Evolutionary conservation across 2,113 vertebrate species (phyloP), one percentile per base, ranked within the genome.

Genomic region (Amblyopsis rosae): DNA sequence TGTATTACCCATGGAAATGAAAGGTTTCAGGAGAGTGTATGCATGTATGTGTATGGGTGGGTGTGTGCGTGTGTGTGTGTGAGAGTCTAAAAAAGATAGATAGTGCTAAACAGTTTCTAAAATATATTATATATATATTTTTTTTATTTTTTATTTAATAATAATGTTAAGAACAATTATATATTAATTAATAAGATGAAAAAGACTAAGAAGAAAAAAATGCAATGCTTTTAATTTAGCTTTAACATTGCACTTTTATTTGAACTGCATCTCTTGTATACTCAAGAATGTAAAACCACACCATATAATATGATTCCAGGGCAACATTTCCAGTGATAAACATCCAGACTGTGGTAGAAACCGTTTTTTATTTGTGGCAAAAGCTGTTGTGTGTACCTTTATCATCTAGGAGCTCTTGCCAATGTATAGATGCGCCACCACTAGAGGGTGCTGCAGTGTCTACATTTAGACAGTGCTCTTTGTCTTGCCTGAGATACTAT

Each of bases 401-500:
- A 87, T 90, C 81, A 85, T 85, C 79, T 79, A 82, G 69, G 58
- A 81, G 80, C 70, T 65, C 59, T 74, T 78, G 79, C 83, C 81
- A 46, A 67, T 56, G 11, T 63, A 71, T 46, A 77, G 61, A 47
- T 70, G 76, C 79, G 69, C 7, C 62, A 85, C 87, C 93, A 92
- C 92, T 91, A 90, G 93, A 89, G 90, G 93, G 90, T 89, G 88
- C 78, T 92, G 84, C 89, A 84, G 76, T 32, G 88, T 78, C 82
- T 82, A 66, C 49, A 65, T 82, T 82, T 60, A 75, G 65, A 83
- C 80, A 82, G 56, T 1, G 45, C 65, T 76, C 85, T 87, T 89
- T 91, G 84, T 89, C 82, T 8, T 15, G 26, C 55, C 9, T 58
- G 26, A 32, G 17, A 58, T 32, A 12, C 1, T 32, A 16, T 8